Evolutionary conservation across 2,797 vertebrate genomes (phyloP).

Genomic region (Lophotriccus pileatus): DNA sequence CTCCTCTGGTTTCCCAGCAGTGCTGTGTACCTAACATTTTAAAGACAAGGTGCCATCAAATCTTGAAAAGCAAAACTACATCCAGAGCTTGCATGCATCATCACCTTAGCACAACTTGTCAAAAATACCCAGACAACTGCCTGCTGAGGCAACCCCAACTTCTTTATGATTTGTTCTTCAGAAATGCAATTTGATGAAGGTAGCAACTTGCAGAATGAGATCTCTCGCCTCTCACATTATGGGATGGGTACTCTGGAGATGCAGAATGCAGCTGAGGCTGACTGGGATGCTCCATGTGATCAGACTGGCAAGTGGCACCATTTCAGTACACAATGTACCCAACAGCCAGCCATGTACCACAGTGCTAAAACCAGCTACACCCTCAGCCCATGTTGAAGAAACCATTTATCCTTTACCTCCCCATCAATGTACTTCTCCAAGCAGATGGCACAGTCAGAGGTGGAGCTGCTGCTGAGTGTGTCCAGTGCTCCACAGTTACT

Average conservation of each 20-base stretch:
- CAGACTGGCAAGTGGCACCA: not conserved
- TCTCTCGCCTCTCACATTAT: not conserved
- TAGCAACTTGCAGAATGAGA: not conserved
- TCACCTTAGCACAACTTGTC: not conserved
- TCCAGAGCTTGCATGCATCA: not conserved
- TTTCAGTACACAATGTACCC: not conserved
- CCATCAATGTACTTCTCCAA: conserved; percentile 98
- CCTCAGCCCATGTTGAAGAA: not conserved
- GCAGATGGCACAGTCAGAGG: conserved; percentile 97
- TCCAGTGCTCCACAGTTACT: conserved; percentile 88
- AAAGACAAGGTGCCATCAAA: not conserved
- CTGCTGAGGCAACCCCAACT: not conserved
- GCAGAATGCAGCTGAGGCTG: not conserved
- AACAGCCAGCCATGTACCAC: not conserved
- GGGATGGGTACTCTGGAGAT: not conserved
- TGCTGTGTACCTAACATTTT: not conserved
- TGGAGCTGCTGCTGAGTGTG: conserved; percentile 94
- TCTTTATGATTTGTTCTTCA: not conserved
- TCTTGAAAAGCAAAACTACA: not conserved
- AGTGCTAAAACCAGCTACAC: not conserved
- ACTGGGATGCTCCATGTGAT: not conserved
- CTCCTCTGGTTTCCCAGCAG: not conserved
- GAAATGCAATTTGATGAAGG: not conserved
- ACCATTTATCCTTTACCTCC: conserved; percentile 81
- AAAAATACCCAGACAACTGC: not conserved